Conservation (phyloP, 2,888 invertebrate genomes). For the Nomada fucata region DNA sequence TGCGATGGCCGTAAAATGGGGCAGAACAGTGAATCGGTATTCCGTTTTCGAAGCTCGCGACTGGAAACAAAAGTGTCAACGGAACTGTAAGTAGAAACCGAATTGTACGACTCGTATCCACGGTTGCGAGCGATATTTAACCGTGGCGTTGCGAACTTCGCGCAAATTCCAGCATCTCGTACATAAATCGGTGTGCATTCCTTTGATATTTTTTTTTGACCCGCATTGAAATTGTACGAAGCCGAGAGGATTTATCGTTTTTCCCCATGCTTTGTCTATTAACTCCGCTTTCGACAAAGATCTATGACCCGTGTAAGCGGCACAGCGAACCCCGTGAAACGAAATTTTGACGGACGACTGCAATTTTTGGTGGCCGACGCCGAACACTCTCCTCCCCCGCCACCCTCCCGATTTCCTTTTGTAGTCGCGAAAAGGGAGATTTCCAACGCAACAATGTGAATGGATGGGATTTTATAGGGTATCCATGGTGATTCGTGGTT, state of each 20-base stretch:
- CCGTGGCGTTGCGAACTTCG: conserved; percentile 21
- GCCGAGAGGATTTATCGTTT: conserved; percentile 34
- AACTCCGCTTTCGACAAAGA: conserved; percentile 35
- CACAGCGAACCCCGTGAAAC: conserved; percentile 2
- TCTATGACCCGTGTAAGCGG: conserved; percentile 36
- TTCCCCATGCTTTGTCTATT: conserved; percentile 46
- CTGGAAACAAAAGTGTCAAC: not conserved
- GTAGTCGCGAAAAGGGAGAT: not conserved
- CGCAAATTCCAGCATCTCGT: conserved; percentile 31
- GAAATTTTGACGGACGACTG: conserved; percentile 51
- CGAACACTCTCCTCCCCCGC: not conserved
- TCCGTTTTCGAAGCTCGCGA: conserved; percentile 4
- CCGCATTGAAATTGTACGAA: conserved; percentile 22
- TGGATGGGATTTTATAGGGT: not conserved
- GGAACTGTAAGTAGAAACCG: conserved; percentile 44
- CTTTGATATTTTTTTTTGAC: conserved; percentile 50
- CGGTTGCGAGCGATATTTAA: conserved; percentile 48
- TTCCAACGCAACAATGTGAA: conserved; percentile 18
- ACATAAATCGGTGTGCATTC: conserved; percentile 44
- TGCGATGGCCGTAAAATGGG: not conserved
- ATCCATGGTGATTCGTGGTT: not conserved
- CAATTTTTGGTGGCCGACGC: conserved; percentile 37
- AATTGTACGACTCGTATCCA: conserved; percentile 43
- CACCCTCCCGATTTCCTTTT: conserved; percentile 13
- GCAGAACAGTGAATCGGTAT: conserved; percentile 46